phyloP scores from a whole-genome alignment of 1,140 invertebrate genomes.

The Spodoptera frugiperda region DNA sequence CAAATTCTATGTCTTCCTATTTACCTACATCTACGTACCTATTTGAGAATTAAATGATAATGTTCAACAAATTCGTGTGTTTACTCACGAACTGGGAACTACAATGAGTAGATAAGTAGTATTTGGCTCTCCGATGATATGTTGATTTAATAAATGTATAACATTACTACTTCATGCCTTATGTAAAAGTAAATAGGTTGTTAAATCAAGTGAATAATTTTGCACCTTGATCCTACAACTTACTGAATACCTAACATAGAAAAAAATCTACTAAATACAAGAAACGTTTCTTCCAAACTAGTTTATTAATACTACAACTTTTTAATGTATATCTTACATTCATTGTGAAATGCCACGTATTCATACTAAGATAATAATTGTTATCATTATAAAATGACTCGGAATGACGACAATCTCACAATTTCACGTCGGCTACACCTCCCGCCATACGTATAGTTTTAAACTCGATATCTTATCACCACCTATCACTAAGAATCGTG shows the following conservation, averaged over 20 bases:
- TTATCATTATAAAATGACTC: constrained; percentile 30
- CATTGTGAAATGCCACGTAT: constrained; percentile 30
- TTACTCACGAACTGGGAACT: no score
- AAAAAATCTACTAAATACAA: neutral
- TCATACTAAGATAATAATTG: constrained; percentile 29
- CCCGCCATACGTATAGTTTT: constrained; percentile 6
- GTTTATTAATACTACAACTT: constrained; percentile 11
- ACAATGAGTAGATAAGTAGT: no score
- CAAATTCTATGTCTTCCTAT: no score
- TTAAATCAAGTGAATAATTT: no score
- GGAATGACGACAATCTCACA: constrained; percentile 12
- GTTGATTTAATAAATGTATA: no score
- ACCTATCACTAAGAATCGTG: constrained; percentile 36
- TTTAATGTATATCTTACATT: constrained; percentile 17
- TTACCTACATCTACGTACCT: no score
- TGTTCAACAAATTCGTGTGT: no score
- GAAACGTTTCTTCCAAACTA: neutral
- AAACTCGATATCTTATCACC: constrained; percentile 42
- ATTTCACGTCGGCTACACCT: constrained; percentile 27
- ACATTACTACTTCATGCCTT: no score
- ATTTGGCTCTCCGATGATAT: no score
- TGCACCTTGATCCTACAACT: neutral
- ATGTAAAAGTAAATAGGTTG: no score
- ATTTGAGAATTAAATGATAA: no score
- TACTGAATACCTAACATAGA: neutral